Conservation (phyloP, 2,113 vertebrate genomes). For the Thymallus thymallus region DNA sequence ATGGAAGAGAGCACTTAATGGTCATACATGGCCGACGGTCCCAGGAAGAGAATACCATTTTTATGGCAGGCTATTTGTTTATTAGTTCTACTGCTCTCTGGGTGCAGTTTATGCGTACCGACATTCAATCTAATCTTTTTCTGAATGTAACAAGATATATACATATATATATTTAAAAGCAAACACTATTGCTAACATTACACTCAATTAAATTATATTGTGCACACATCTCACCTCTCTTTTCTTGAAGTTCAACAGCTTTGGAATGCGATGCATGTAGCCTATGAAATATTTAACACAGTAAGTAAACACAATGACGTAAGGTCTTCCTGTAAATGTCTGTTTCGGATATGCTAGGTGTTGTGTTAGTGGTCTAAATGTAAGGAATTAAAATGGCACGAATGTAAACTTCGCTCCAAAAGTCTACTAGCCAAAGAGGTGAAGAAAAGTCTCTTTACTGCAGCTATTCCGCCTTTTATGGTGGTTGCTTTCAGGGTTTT, state of each 20-base stretch:
- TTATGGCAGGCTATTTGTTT: constrained; percentile 30
- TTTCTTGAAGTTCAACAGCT: no score
- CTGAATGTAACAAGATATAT: constrained; percentile 14
- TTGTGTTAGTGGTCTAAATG: background rate
- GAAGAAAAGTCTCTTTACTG: constrained; percentile 61
- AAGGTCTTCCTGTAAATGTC: background rate
- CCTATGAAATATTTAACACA: constrained; percentile 3
- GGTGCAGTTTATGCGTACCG: constrained; percentile 17
- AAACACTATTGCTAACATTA: constrained; percentile 13
- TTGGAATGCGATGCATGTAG: background rate
- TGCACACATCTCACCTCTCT: background rate
- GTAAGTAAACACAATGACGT: background rate
- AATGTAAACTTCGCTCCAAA: background rate
- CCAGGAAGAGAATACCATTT: constrained; percentile 8
- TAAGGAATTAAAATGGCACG: background rate
- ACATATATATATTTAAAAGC: constrained; percentile 8
- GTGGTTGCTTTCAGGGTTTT: constrained; percentile 78
- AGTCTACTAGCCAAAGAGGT: background rate
- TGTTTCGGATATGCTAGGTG: background rate
- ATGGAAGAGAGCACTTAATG: constrained; percentile 14
- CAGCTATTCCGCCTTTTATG: constrained; percentile 74
- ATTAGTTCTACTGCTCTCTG: constrained; percentile 21
- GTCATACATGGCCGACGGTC: constrained; percentile 16
- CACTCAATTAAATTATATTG: constrained; percentile 13
- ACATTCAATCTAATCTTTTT: constrained; percentile 23